Percentiles rank a stretch among this genome's conserved stretches.
Evolutionary conservation across 2,797 vertebrate species (phyloP).

Genomic region (Karalla daura): DNA sequence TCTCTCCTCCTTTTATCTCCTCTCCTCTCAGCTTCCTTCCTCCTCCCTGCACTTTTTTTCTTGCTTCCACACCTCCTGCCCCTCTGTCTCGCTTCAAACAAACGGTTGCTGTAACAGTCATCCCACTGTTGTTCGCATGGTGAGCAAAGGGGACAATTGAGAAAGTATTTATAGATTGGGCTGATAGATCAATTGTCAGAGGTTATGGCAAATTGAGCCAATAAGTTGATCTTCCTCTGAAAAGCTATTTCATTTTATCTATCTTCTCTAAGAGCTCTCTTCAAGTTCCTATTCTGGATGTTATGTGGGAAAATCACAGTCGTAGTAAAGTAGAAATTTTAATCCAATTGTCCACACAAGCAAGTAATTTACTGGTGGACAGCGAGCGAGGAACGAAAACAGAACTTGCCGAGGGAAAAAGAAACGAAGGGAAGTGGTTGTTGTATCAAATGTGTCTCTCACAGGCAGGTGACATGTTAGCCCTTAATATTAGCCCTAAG

Average conservation of each 20-base stretch:
- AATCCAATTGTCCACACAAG: constrained; percentile 32
- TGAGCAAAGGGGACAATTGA: constrained; percentile 40
- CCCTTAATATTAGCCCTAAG: too few species aligned
- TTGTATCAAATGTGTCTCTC: too few species aligned
- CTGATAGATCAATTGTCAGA: constrained; percentile 23
- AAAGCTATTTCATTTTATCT: background rate
- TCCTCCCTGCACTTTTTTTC: background rate
- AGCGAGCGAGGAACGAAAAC: background rate
- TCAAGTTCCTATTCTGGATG: background rate
- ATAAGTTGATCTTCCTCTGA: constrained; percentile 27
- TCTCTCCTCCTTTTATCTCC: background rate
- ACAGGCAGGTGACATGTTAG: too few species aligned
- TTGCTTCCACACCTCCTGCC: background rate
- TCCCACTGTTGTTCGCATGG: constrained; percentile 2
- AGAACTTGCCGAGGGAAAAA: background rate
- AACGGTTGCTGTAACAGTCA: constrained; percentile 7
- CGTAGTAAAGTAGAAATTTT: constrained; percentile 23
- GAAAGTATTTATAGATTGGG: constrained; percentile 7
- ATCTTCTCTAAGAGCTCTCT: background rate
- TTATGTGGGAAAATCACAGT: background rate
- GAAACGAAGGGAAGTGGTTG: too few species aligned
- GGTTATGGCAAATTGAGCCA: constrained; percentile 19
- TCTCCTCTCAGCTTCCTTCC: constrained; percentile 4
- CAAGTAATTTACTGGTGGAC: background rate
- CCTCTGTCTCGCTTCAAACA: constrained; percentile 11